Evolutionary conservation across 1,140 invertebrate species (phyloP).

Genomic region (Armadillidium nasatum): DNA sequence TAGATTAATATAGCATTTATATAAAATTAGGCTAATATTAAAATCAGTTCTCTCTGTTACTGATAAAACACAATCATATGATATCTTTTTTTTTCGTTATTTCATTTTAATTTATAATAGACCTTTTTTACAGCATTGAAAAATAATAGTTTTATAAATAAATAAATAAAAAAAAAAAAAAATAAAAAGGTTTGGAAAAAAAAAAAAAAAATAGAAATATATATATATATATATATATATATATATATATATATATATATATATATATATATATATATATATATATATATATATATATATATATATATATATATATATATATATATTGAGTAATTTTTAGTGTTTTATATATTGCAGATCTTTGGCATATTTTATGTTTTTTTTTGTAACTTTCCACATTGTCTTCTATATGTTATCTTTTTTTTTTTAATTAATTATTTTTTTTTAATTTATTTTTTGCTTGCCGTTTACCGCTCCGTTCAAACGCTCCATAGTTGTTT

Average conservation of each 20-base stretch:
- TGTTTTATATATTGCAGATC: slow-evolving; percentile 23
- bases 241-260: slow-evolving; percentile 16
- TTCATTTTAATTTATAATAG: too few relatives aligned
- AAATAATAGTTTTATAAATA: too few relatives aligned
- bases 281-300: slow-evolving; percentile 19
- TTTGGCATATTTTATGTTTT: slow-evolving; percentile 30
- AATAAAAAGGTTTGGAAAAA: too few relatives aligned
- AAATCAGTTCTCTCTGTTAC: not conserved
- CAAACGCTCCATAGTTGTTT: slow-evolving; percentile 34
- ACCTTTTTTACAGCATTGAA: too few relatives aligned
- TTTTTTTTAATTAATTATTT: slow-evolving; percentile 26
- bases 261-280: slow-evolving; percentile 19
- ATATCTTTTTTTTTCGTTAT: too few relatives aligned
- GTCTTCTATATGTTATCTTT: slow-evolving; percentile 42
- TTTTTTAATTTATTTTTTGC: slow-evolving; percentile 27
- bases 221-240: not conserved
- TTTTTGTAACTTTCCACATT: slow-evolving; percentile 40
- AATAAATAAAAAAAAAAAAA: too few relatives aligned
- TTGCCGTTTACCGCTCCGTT: slow-evolving; percentile 35
- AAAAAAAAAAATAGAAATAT: too few relatives aligned
- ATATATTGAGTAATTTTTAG: slow-evolving; percentile 27
- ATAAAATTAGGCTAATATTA: too few relatives aligned
- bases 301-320: slow-evolving; percentile 22
- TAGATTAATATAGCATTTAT: too few relatives aligned
- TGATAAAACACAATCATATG: not conserved